Conservation (phyloP, 2,888 invertebrate species). For the Drosophila emarginata region DNA sequence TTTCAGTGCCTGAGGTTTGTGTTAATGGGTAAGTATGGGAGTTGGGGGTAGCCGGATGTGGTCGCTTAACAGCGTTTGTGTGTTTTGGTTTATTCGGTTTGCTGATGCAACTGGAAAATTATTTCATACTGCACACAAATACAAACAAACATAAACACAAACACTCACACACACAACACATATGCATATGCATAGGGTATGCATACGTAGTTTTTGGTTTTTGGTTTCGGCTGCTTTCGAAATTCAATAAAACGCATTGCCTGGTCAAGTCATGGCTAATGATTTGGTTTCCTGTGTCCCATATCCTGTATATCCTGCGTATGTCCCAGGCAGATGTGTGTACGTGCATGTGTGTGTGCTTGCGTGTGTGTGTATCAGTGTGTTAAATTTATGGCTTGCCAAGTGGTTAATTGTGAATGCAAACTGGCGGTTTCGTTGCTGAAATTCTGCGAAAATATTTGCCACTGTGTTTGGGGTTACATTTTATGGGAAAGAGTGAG, state of each 20-base stretch:
- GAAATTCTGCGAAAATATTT: conserved; percentile 50
- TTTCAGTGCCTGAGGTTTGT: conserved; percentile 42
- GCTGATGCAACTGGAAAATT: conserved; percentile 44
- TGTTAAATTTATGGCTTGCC: conserved; percentile 72
- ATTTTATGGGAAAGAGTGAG: neutral
- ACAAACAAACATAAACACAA: neutral
- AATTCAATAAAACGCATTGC: conserved; percentile 16
- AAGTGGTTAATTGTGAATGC: conserved; percentile 74
- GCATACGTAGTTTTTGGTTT: conserved; percentile 23
- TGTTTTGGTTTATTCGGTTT: conserved; percentile 44
- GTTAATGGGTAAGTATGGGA: conserved; percentile 32
- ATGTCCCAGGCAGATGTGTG: conserved; percentile 14
- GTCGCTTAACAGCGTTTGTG: conserved; percentile 60
- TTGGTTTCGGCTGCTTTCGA: neutral
- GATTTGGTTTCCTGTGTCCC: conserved; percentile 62
- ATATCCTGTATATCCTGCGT: conserved; percentile 11
- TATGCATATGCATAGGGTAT: neutral
- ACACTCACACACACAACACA: neutral
- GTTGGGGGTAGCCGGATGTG: conserved; percentile 46
- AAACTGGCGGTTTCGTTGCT: conserved; percentile 46
- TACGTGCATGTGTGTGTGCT: conserved; percentile 19
- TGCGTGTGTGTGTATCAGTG: conserved; percentile 41
- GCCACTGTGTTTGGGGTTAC: conserved; percentile 20
- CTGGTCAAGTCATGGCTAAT: conserved; percentile 52
- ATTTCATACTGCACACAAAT: conserved; percentile 20